Evolutionary conservation across 2,888 invertebrate species (phyloP), one percentile per base, ranked within the genome.

Genomic region (Melitaea athalia): DNA sequence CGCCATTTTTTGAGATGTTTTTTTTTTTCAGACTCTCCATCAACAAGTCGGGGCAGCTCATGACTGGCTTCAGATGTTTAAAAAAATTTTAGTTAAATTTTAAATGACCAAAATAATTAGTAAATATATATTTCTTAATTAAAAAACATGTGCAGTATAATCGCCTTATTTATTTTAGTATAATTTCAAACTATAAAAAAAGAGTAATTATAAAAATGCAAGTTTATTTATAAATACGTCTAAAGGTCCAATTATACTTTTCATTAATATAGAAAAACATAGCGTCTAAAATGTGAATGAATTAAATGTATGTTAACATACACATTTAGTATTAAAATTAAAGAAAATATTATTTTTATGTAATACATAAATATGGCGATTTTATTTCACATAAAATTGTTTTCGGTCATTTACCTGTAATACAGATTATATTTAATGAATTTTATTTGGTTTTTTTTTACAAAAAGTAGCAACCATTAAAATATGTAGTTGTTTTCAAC

Each of bases 21-120:
- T 67, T 75, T 72, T 70, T 69, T 82, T 79, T 4, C 84, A 87
- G 89, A 87, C 7, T 66, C 64, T 14, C 87, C 88, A 4, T 88
- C 89, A 3, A 89, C 89, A 0, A 89, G 89, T 70, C 82, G 83
- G 57, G 81, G 79, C 0, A 69, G 68, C 0, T 49, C 70, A 63
- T 74, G 72, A 74, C 63, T 59, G 12, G 12, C 24, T 15, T 10
- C 24, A 47, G 31, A 43, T 42, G 12, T 17, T 24, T 31, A 60
- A 42, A 31, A n/a, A 59, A 62, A n/a, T 49, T 62, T 43, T 49
- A 60, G 55, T 42, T 59, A n/a, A 60, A 12, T 45, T 60, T 43
- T 15, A n/a, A 45, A 57, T 24, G 31, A 66, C 62, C 61, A 43
- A 68, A 55, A 67, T 61, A 55, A 47, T 38, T 31, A 42, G 42